Base-by-base conservation (phyloP, 2,888 invertebrate genomes). In the Eupithecia dodoneata region DNA sequence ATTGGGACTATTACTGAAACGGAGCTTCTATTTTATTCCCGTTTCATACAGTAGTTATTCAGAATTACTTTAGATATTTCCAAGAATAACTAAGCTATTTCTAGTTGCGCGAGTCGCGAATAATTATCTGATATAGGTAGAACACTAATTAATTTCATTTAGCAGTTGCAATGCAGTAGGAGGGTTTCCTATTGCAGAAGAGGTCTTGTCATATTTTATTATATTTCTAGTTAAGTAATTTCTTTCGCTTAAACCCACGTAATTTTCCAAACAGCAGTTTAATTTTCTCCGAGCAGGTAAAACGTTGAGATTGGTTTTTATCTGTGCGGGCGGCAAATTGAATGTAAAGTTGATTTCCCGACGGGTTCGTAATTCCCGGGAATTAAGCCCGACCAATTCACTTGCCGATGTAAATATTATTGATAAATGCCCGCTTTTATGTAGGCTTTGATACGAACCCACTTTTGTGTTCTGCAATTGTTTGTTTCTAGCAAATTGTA, bases 321-420 rank as follows among this genome's bases (percentile, higher is more conserved):
- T 92, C 92, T 90, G 93, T 91, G 92, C 92, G 89, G 85, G 85
- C 86, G 87, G 82, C 87, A 94, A 94, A 94, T 94, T 94, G 94
- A 92, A 94, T 94, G 93, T 92, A 93, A 94, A 94, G 94, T 93
- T 91, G 94, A 94, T 94, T 94, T 94, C 94, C 94, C 94, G 87
- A 84, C 90, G 94, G 94, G 89, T 90, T 82, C 74, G 79, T 79
- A 79, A 76, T 76, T 79, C 79, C 79, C 74, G 79, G 70, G 76
- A 79, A 79, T 79, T 79, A 78, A 79, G 79, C 79, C 71, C 74
- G 52, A 88, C 91, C 93, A 90, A 93, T 93, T 92, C 91, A 90
- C 89, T 93, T 89, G 92, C 88, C 92, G 87, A 91, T 92, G 91
- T 93, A 94, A 94, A 94, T 94, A 94, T 94, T 94, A 90, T 94